phyloP scores from a whole-genome alignment of 2,888 invertebrate species.

The Temnothorax rugatulus region DNA sequence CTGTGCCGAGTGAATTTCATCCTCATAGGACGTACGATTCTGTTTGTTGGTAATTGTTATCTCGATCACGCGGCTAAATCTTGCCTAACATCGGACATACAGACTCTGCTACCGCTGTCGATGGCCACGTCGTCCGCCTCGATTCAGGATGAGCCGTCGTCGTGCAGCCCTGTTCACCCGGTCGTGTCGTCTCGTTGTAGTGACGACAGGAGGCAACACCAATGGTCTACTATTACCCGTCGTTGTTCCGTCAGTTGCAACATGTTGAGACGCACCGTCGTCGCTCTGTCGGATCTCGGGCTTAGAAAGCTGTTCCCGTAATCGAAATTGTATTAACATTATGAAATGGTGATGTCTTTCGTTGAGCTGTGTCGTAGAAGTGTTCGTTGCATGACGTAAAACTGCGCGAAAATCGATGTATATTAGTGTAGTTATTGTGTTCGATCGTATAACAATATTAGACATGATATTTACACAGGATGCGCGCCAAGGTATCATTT shows the following conservation, averaged over 20 bases:
- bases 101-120: conserved; percentile 33
- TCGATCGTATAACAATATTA: conserved; percentile 7
- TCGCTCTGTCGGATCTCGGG: conserved; percentile 60
- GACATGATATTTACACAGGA: neutral
- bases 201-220: conserved; percentile 31
- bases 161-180: neutral
- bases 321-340: conserved; percentile 3
- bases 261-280: conserved; percentile 57
- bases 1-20: conserved; percentile 71
- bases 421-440: conserved; percentile 15
- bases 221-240: conserved; percentile 51
- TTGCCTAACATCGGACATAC: conserved; percentile 36
- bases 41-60: conserved; percentile 72
- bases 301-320: conserved; percentile 60
- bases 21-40: conserved; percentile 70
- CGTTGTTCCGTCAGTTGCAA: conserved; percentile 55
- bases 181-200: conserved; percentile 21
- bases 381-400: neutral
- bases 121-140: conserved; percentile 26
- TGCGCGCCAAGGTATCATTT: neutral
- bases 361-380: neutral
- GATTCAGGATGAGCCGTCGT: conserved; percentile 23
- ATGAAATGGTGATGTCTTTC: conserved; percentile 9
- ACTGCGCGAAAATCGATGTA: neutral
- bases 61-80: conserved; percentile 61